A percentile compares a stretch with the other conserved stretches of the same genome.
Evolutionary conservation across 2,888 invertebrate genomes (phyloP).

Genomic region (Hypolimnas misippus): DNA sequence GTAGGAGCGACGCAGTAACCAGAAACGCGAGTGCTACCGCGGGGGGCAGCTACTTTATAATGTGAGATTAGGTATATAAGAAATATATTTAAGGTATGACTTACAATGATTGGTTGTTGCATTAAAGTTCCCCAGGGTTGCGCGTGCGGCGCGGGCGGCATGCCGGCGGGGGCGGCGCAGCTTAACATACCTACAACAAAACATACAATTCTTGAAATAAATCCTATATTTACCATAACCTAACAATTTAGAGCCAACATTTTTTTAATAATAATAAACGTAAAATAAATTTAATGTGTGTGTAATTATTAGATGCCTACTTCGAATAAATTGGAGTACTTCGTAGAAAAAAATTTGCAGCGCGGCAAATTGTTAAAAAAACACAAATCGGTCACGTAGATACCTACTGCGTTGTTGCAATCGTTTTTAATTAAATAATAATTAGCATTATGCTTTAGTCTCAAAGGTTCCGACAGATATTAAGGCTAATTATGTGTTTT

Average conservation of each 20-base stretch:
- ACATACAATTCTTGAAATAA: conserved; percentile 32
- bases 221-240: not conserved
- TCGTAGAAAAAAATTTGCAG: conserved; percentile 33
- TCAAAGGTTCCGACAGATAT: conserved; percentile 47
- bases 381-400: conserved; percentile 32
- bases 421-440: conserved; percentile 43
- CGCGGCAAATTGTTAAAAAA: conserved; percentile 34
- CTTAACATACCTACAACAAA: conserved; percentile 69
- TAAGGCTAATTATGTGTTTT: conserved; percentile 44
- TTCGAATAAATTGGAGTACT: conserved; percentile 21
- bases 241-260: no score
- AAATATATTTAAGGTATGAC: conserved; percentile 41
- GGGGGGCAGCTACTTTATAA: no score
- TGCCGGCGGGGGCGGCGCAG: conserved; percentile 75
- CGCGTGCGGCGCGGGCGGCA: conserved; percentile 68
- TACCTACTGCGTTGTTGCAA: conserved; percentile 37
- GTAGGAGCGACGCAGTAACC: no score
- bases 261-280: not conserved
- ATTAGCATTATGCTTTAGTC: conserved; percentile 42
- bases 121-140: conserved; percentile 68
- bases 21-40: no score
- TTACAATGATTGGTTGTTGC: conserved; percentile 69
- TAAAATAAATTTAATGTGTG: not conserved
- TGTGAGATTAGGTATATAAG: no score
- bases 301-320: conserved; percentile 10